Percentiles rank a stretch among this genome's conserved stretches.
These are phyloP conservation scores for Hippopotamyrus pictus DNA, from an alignment of 2,797 vertebrate genomes.

Conservation along the genomic window DNA sequence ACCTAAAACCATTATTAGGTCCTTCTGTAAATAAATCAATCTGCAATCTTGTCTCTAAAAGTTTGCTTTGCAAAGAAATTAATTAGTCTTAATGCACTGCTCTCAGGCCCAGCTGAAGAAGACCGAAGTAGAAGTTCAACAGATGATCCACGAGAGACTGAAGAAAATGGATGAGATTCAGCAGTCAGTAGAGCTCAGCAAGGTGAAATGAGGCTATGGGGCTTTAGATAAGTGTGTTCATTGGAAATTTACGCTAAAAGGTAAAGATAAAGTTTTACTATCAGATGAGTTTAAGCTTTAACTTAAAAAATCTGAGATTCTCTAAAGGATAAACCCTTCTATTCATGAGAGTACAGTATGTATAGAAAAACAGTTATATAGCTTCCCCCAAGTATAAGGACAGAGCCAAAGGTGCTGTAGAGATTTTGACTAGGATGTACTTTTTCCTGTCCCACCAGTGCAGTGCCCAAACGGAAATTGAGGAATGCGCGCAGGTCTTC, in stretches of 20 bases:
- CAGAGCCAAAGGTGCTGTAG: background rate
- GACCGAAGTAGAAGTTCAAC: slow-evolving; percentile 62
- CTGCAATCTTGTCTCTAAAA: background rate
- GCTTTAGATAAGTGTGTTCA: background rate
- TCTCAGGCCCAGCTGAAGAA: slow-evolving; percentile 58
- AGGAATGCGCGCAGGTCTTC: slow-evolving; percentile 60
- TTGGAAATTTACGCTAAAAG: background rate
- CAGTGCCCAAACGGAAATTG: slow-evolving; percentile 54
- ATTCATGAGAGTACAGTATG: background rate
- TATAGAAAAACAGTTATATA: background rate
- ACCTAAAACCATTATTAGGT: background rate
- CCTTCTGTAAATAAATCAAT: background rate
- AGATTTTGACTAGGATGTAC: background rate
- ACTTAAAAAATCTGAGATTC: background rate
- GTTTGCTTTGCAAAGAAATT: background rate
- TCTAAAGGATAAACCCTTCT: background rate
- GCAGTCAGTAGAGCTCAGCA: slow-evolving; percentile 56
- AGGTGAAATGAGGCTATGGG: slow-evolving; percentile 46
- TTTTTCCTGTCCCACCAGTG: slow-evolving; percentile 39
- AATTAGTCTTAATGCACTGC: background rate
- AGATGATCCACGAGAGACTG: slow-evolving; percentile 66
- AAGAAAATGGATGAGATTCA: slow-evolving; percentile 64
- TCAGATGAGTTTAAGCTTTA: background rate
- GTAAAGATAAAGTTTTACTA: background rate
- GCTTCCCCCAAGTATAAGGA: background rate